Percentiles rank a stretch among this genome's conserved stretches.
Evolutionary conservation across 2,113 vertebrate species (phyloP).

Genomic region (Platichthys stellatus): DNA sequence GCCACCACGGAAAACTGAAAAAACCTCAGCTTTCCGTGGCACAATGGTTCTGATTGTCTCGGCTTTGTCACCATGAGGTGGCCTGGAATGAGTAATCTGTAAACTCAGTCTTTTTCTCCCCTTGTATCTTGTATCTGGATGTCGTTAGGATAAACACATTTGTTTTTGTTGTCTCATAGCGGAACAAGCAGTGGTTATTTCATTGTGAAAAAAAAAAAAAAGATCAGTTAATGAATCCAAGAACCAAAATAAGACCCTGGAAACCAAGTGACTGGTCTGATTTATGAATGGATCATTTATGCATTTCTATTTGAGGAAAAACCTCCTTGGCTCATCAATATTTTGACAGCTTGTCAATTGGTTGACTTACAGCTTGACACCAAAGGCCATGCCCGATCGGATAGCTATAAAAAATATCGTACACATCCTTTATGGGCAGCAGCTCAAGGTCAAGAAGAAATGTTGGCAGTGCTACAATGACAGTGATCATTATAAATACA

Average conservation of each 20-base stretch:
- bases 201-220: neutral
- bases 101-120: constrained; percentile 4
- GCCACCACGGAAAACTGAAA: constrained; percentile 58
- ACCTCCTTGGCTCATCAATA: constrained; percentile 48
- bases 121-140: constrained; percentile 16
- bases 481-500: constrained; percentile 6
- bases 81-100: constrained; percentile 36
- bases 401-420: constrained; percentile 63
- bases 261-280: constrained; percentile 13
- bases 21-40: constrained; percentile 66
- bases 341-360: constrained; percentile 64
- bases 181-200: constrained; percentile 8
- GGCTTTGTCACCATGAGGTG: constrained; percentile 44
- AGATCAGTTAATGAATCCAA: neutral
- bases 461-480: constrained; percentile 32
- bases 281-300: constrained; percentile 27
- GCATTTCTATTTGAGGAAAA: constrained; percentile 38
- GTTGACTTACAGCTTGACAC: constrained; percentile 66
- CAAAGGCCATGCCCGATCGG: constrained; percentile 51
- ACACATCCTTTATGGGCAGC: constrained; percentile 51
- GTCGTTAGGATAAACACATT: constrained; percentile 33
- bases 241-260: neutral
- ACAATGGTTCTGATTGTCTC: constrained; percentile 59
- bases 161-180: constrained; percentile 25
- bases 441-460: constrained; percentile 39